These are phyloP conservation scores for Phlogophora meticulosa DNA, from an alignment of 2,888 invertebrate species.

Conservation along the genomic window DNA sequence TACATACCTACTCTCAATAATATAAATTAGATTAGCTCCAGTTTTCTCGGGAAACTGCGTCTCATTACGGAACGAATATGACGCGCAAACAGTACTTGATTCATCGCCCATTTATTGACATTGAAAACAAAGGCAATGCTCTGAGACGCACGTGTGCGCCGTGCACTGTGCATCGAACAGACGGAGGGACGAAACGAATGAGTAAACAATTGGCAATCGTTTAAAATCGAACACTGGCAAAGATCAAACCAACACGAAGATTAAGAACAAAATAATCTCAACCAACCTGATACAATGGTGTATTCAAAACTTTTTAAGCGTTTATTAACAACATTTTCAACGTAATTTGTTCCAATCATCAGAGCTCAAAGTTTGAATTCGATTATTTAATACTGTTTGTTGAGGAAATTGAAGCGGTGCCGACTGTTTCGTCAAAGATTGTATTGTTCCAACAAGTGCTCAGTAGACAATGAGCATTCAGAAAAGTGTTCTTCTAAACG, in stretches of 20 bases:
- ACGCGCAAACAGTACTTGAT: slow-evolving; percentile 56
- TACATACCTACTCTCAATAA: background rate
- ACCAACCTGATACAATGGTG: slow-evolving; percentile 43
- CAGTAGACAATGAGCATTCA: slow-evolving; percentile 47
- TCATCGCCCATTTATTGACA: slow-evolving; percentile 61
- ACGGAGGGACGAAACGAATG: slow-evolving; percentile 32
- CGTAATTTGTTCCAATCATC: slow-evolving; percentile 52
- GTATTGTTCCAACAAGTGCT: slow-evolving; percentile 31
- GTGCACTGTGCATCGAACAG: slow-evolving; percentile 21
- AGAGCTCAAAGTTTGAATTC: slow-evolving; percentile 50
- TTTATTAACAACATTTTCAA: slow-evolving; percentile 54
- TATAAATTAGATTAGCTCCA: background rate
- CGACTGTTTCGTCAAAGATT: slow-evolving; percentile 17
- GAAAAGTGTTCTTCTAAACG: slow-evolving; percentile 41
- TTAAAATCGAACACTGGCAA: slow-evolving; percentile 31
- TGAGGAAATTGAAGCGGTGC: slow-evolving; percentile 38
- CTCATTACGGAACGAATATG: slow-evolving; percentile 45
- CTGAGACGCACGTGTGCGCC: slow-evolving; percentile 47
- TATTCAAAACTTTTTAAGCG: slow-evolving; percentile 50
- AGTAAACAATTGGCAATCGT: slow-evolving; percentile 56
- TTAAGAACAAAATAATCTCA: slow-evolving; percentile 43
- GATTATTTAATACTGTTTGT: slow-evolving; percentile 46
- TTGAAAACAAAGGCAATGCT: slow-evolving; percentile 63
- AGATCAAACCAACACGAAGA: slow-evolving; percentile 38
- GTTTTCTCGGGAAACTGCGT: slow-evolving; percentile 26